Base-by-base conservation (phyloP, 2,113 vertebrate species). In the Mus spicilegus region DNA sequence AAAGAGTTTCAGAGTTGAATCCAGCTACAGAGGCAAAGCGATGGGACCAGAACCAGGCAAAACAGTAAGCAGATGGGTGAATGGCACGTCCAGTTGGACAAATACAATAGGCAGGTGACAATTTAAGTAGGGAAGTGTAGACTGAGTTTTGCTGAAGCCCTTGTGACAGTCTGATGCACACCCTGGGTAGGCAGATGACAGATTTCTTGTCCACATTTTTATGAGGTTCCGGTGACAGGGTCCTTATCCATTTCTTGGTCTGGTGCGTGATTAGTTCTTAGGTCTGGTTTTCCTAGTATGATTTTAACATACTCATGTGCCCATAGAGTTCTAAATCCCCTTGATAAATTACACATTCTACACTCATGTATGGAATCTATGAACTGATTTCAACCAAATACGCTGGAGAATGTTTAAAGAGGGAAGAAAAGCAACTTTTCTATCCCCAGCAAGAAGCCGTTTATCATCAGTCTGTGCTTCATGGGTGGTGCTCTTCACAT, bases 361-460 rank as follows among this genome's bases (percentile, higher is more conserved):
- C 26, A 1, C 30, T 24, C 73, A 97, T 54, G 12, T 85, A 49
- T 94, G 65, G 39, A 97, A 87, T 90, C 78, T 77, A 39, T 95
- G 90, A 90, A 87, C 91, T 10, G 51, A 87, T 78, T 78, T 93
- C 67, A 94, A 93, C 17, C 58, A 93, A 95, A 96, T 90, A 87
- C 87, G 78, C 65, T 81, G 81, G 82, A 91, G 96, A 76, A 22
- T 67, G 19, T n/a, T 95, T 92, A 19, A 63, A 93, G 8, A 10
- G 58, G 2, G 63, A 87, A 70, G 39, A 93, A 61, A 72, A 87
- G 22, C 7, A 2, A 7, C 26, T 28, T 63, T 19, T 17, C 58
- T 63, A 8, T 42, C 2, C 10, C 7, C 4, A 63, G n/a, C 56
- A 61, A 42, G 42, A 28, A 63, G 58, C 1, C 24, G 9, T 19